Evolutionary conservation across 1,140 invertebrate genomes (phyloP), one percentile per base, ranked within the genome.

Genomic region (Lordiphosa clarofinis): DNA sequence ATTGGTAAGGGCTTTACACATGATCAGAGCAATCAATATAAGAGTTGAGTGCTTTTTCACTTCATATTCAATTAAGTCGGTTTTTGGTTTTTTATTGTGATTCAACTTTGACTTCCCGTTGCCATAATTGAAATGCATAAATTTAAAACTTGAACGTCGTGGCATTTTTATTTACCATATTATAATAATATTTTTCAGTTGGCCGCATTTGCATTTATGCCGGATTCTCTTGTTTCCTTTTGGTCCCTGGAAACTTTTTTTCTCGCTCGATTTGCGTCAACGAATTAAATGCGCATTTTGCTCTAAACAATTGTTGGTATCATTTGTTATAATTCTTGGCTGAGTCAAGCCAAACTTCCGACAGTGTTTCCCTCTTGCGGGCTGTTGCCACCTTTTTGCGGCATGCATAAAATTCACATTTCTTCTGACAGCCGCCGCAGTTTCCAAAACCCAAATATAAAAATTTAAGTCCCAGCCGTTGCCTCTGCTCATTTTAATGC

Each of bases 201-300:
- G 59, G 67, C 58, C 58, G 68, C 62, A 84, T 82, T 82, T 82
- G 68, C 76, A 82, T 82, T 84, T 76, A 63, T 74, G 63, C 71
- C 69, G 76, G 59, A 60, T 49, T 70, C 38, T 10, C 37, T 21
- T 19, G 38, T 46, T 38, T 28, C 54, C 37, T 15, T 13, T 38
- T 9, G 24, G 55, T 66, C 36, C n/a, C 7, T 24, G 47, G 53
- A 62, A 55, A 70, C 70, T 73, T 74, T 44, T 13, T 43, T 42
- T 38, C 49, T 58, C 36, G 56, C 71, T 82, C 72, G 76, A 82
- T 81, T 75, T 82, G 76, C 65, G 67, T 67, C 48, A 56, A 65
- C 73, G 72, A 76, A 82, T 82, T 82, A 82, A 82, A 84, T 76
- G 76, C 76, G 78, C 76, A 76, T 82, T 81, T 84, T 69, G 40